Percentiles rank a stretch among this genome's conserved stretches.
These are phyloP conservation scores for Anadara kagoshimensis DNA, from an alignment of 1,140 invertebrate species.

Conservation along the genomic window DNA sequence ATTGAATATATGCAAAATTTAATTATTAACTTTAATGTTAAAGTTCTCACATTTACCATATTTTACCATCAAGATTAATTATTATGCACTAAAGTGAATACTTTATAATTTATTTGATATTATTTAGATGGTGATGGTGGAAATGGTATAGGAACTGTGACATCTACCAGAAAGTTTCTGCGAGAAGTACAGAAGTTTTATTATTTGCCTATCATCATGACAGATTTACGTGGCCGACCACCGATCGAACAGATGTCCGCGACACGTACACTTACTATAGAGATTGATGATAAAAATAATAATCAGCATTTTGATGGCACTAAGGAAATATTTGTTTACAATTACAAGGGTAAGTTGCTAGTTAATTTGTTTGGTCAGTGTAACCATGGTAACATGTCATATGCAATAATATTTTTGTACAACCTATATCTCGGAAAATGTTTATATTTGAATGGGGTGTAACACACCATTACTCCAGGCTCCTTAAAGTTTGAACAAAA, in stretches of 20 bases:
- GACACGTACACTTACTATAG: conserved; percentile 94
- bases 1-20: too few relatives aligned
- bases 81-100: too few relatives aligned
- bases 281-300: conserved; percentile 97
- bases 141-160: conserved; percentile 54
- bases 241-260: conserved; percentile 81
- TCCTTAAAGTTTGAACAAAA: too few relatives aligned
- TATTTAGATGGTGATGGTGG: conserved; percentile 55
- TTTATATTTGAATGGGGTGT: too few relatives aligned
- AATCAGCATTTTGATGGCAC: conserved; percentile 97
- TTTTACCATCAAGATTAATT: too few relatives aligned
- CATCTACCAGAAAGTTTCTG: conserved; percentile 82
- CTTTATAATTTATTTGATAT: background rate
- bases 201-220: conserved; percentile 70
- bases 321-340: conserved; percentile 98
- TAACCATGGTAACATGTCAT: too few relatives aligned
- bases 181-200: conserved; percentile 86
- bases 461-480: too few relatives aligned
- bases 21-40: too few relatives aligned
- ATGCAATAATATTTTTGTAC: background rate
- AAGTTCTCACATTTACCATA: too few relatives aligned
- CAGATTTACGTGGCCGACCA: conserved; percentile 62
- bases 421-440: background rate
- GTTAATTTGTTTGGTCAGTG: too few relatives aligned
- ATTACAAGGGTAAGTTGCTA: conserved; percentile 85